These are phyloP conservation scores for Zaprionus vittiger DNA, from an alignment of 1,140 invertebrate species.

Conservation along the genomic window DNA sequence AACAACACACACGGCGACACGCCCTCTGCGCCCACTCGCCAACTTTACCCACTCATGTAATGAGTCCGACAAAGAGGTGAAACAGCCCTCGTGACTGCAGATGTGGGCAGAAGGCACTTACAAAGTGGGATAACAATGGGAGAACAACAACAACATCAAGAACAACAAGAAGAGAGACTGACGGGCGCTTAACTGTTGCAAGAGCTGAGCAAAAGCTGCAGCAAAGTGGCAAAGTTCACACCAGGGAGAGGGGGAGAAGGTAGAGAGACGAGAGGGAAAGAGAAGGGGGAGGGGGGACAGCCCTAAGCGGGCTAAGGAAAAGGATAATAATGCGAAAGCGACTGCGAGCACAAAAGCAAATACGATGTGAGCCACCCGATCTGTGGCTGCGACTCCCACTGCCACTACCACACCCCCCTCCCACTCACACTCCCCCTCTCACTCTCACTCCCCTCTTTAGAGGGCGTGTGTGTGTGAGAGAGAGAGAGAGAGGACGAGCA, in stretches of 20 bases:
- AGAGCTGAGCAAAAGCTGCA: constrained; percentile 36
- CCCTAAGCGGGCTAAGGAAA: constrained; percentile 41
- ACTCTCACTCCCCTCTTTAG: background rate
- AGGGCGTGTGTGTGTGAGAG: constrained; percentile 4
- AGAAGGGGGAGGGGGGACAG: constrained; percentile 1
- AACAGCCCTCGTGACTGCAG: constrained; percentile 15
- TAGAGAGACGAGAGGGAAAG: background rate
- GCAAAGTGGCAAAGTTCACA: constrained; percentile 76
- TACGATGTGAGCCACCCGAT: constrained; percentile 53
- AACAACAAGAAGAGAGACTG: background rate
- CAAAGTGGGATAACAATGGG: constrained; percentile 23
- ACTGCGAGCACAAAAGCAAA: constrained; percentile 67
- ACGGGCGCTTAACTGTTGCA: constrained; percentile 8
- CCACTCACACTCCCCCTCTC: background rate
- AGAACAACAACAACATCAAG: constrained; percentile 10
- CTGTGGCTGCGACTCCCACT: constrained; percentile 48
- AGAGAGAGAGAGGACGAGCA: constrained; percentile 36
- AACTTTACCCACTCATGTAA: background rate
- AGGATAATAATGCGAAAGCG: constrained; percentile 67
- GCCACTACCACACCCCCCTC: background rate
- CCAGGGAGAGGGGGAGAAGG: constrained; percentile 10
- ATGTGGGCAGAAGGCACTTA: constrained; percentile 13
- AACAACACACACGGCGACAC: constrained; percentile 8
- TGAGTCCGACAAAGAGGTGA: constrained; percentile 9
- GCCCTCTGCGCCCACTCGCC: background rate